These are phyloP conservation scores for Cyprinodon tularosa DNA, from an alignment of 2,113 vertebrate species.

Conservation along the genomic window DNA sequence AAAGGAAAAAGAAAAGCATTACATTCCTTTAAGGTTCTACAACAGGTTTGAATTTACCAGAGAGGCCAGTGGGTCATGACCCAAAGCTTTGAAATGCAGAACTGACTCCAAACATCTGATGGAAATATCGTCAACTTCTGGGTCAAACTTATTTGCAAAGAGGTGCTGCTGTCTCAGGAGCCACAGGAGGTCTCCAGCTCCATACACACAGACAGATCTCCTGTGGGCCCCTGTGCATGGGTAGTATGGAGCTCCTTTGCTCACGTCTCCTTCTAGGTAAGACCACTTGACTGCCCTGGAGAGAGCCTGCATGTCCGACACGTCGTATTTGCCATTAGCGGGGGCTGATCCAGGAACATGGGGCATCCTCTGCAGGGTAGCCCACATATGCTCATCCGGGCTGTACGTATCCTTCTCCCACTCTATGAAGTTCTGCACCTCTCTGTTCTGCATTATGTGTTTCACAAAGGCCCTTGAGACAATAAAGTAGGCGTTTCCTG, in stretches of 20 bases:
- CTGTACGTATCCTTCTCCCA: conserved; percentile 93
- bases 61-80: background rate
- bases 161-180: conserved; percentile 85
- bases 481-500: conserved; percentile 87
- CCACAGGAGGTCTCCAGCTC: conserved; percentile 87
- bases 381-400: conserved; percentile 93
- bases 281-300: conserved; percentile 88
- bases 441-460: conserved; percentile 75
- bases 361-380: conserved; percentile 86
- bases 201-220: conserved; percentile 85
- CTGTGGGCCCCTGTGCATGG: conserved; percentile 83
- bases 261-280: conserved; percentile 78
- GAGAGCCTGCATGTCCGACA: conserved; percentile 85
- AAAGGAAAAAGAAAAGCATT: background rate
- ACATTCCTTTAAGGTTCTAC: background rate
- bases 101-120: conserved; percentile 88
- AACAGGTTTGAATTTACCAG: background rate
- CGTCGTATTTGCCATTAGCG: conserved; percentile 78
- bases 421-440: conserved; percentile 76
- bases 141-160: conserved; percentile 94
- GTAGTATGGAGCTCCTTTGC: conserved; percentile 82
- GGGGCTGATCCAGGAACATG: conserved; percentile 84
- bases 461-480: conserved; percentile 84
- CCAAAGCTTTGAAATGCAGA: conserved; percentile 80
- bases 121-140: conserved; percentile 80